These are phyloP conservation scores for Epirrhoe tristata DNA, from an alignment of 2,888 invertebrate genomes.

Conservation along the genomic window DNA sequence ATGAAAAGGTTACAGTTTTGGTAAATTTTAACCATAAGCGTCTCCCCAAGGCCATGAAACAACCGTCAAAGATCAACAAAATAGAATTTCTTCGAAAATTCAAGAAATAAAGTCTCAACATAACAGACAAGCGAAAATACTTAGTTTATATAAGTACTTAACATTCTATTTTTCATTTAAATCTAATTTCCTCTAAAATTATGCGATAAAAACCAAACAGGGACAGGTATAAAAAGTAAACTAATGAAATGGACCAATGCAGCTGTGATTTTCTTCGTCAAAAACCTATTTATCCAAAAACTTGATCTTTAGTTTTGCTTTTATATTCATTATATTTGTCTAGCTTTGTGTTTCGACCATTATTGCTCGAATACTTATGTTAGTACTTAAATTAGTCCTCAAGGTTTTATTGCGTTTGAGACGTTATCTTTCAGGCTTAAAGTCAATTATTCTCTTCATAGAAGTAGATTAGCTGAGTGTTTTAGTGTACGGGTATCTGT, in stretches of 20 bases:
- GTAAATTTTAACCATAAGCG: neutral
- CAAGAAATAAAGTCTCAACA: constrained; percentile 48
- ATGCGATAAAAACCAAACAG: constrained; percentile 42
- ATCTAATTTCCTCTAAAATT: constrained; percentile 54
- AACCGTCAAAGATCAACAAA: constrained; percentile 34
- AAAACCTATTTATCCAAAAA: neutral
- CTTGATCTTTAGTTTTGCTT: neutral
- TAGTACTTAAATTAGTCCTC: no score
- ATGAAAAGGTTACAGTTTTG: neutral
- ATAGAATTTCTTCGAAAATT: constrained; percentile 46
- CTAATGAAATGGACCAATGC: constrained; percentile 27
- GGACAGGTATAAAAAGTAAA: constrained; percentile 43
- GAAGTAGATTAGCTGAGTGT: no score
- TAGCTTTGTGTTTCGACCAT: no score
- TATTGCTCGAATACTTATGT: no score
- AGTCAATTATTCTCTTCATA: no score
- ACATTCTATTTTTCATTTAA: constrained; percentile 49
- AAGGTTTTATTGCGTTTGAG: no score
- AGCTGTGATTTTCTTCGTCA: constrained; percentile 3
- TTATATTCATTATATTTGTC: neutral
- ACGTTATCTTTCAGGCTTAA: no score
- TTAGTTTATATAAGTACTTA: constrained; percentile 59
- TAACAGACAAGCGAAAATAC: constrained; percentile 60
- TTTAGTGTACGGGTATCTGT: no score
- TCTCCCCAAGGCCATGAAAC: constrained; percentile 17